Evolutionary conservation across 2,113 vertebrate species (phyloP).

Genomic region (Ictidomys tridecemlineatus): DNA sequence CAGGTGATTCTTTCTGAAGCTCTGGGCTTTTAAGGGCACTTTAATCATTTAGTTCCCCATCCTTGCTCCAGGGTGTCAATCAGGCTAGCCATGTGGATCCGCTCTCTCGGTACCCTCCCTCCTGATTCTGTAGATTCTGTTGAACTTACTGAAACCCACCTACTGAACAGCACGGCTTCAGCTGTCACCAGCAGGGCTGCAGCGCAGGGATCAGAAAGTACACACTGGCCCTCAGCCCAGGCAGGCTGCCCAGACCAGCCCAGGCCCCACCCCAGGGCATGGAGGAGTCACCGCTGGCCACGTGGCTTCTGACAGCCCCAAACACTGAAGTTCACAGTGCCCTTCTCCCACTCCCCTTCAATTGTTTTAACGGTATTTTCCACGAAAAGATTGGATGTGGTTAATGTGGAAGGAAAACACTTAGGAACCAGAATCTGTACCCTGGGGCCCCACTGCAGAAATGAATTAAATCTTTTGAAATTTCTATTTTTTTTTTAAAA

Average conservation of each 20-base stretch:
- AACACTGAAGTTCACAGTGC: background rate
- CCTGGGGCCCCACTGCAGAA: background rate
- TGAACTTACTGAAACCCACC: background rate
- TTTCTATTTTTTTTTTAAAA: background rate
- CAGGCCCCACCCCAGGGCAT: no score
- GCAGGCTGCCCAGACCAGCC: background rate
- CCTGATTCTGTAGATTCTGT: background rate
- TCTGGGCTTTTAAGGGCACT: background rate
- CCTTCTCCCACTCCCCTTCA: background rate
- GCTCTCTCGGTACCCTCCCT: background rate
- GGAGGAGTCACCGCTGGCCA: background rate
- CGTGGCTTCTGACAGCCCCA: background rate
- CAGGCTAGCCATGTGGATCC: accelerated
- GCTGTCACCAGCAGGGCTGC: background rate
- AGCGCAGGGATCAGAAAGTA: no score
- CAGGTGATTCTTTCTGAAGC: background rate
- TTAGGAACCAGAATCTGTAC: background rate
- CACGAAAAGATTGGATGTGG: background rate
- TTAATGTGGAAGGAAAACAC: background rate
- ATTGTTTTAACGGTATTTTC: background rate
- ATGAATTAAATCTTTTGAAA: background rate
- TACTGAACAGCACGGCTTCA: background rate
- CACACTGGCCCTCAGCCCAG: background rate
- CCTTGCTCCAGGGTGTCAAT: background rate
- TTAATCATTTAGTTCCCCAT: background rate